phyloP scores from a whole-genome alignment of 2,797 vertebrate species.

The Crenuchus spilurus region DNA sequence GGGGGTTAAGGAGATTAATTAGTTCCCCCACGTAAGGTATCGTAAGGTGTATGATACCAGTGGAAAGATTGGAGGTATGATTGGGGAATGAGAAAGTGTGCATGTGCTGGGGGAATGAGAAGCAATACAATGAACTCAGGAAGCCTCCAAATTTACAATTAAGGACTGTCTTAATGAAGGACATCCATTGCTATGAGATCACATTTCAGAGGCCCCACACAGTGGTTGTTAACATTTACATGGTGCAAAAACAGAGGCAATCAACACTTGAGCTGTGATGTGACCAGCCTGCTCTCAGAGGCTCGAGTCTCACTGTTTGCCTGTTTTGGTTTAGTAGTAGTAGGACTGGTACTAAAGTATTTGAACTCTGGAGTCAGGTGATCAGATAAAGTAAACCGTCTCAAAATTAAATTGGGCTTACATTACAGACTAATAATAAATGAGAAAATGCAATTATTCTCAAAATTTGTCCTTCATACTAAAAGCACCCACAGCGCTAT shows the following conservation, averaged over 20 bases:
- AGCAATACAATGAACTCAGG: slow-evolving; percentile 81
- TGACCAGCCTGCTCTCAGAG: neutral
- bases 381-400: neutral
- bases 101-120: slow-evolving; percentile 49
- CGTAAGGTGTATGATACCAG: neutral
- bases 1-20: slow-evolving; percentile 2
- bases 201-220: neutral
- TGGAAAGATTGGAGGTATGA: neutral
- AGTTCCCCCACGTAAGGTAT: neutral
- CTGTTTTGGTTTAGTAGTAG: neutral
- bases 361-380: neutral
- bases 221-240: slow-evolving; percentile 20
- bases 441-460: too few species aligned
- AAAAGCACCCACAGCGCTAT: neutral
- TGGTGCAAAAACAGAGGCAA: neutral
- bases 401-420: neutral
- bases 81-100: slow-evolving; percentile 4
- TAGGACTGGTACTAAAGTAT: neutral
- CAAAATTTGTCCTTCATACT: slow-evolving; percentile 5
- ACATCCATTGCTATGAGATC: slow-evolving; percentile 25
- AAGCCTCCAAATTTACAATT: slow-evolving; percentile 62
- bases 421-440: neutral
- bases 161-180: slow-evolving; percentile 24
- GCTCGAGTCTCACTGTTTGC: slow-evolving; percentile 5
- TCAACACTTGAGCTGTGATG: slow-evolving; percentile 10